phyloP scores from a whole-genome alignment of 2,888 invertebrate species.

The Yponomeuta malinellus region DNA sequence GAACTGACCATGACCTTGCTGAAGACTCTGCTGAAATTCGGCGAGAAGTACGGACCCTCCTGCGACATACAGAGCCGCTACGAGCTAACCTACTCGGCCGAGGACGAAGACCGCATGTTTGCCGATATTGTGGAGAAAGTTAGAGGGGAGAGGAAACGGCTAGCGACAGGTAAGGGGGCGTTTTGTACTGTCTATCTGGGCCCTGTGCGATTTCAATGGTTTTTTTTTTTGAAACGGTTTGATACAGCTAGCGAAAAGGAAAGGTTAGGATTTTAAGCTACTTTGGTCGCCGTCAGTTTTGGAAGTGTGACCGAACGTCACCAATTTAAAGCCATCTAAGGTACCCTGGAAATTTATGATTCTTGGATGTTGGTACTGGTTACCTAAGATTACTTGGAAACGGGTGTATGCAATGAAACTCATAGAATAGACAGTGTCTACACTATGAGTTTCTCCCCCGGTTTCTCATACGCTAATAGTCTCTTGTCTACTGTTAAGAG shows the following conservation, averaged over 20 bases:
- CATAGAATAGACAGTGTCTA: too few relatives aligned
- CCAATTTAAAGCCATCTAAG: too few relatives aligned
- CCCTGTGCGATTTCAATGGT: background rate
- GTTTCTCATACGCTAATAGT: too few relatives aligned
- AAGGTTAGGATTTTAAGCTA: too few relatives aligned
- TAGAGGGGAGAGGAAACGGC: slow-evolving; percentile 32
- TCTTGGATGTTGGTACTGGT: too few relatives aligned
- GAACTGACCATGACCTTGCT: slow-evolving; percentile 9
- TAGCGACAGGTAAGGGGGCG: slow-evolving; percentile 46
- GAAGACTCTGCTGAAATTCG: slow-evolving; percentile 14
- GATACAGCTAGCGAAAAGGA: too few relatives aligned
- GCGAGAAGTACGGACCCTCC: slow-evolving; percentile 11
- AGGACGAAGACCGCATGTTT: slow-evolving; percentile 9
- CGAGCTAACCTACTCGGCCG: background rate
- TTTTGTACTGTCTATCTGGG: background rate
- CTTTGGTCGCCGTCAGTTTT: too few relatives aligned
- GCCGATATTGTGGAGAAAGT: slow-evolving; percentile 5
- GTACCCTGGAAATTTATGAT: too few relatives aligned
- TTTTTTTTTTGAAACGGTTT: background rate
- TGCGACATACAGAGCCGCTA: slow-evolving; percentile 11
- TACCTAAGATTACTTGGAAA: too few relatives aligned
- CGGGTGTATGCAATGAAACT: too few relatives aligned
- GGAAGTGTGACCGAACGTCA: too few relatives aligned
- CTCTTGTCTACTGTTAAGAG: too few relatives aligned
- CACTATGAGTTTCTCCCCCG: background rate